Conservation (phyloP, 2,113 vertebrate species). For the Echinops telfairi region DNA sequence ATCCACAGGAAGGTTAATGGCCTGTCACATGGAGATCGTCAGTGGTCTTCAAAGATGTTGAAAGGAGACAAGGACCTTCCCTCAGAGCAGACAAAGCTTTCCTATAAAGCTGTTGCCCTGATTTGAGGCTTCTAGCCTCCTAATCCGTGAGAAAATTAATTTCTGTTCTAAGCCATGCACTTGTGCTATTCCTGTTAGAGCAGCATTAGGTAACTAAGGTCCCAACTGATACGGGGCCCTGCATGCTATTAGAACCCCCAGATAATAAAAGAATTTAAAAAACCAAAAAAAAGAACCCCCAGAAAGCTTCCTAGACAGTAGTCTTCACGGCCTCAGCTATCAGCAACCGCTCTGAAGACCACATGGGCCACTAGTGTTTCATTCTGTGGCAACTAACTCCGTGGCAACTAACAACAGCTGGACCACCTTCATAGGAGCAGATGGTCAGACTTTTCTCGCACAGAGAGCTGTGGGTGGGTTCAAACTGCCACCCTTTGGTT, state of each 20-base stretch:
- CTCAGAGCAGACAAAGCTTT: not conserved
- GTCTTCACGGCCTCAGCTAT: not conserved
- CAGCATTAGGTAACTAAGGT: not conserved
- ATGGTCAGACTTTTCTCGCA: not conserved
- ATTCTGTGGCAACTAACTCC: not conserved
- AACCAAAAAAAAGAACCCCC: no score
- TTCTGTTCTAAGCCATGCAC: not conserved
- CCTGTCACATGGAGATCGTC: not conserved
- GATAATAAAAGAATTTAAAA: no score
- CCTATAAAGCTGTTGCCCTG: not conserved
- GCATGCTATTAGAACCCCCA: not conserved
- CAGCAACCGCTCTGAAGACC: no score
- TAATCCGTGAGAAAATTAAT: not conserved
- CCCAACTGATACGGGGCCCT: not conserved
- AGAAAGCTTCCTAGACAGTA: not conserved
- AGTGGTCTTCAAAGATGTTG: not conserved
- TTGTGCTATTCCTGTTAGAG: not conserved
- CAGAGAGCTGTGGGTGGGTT: not conserved
- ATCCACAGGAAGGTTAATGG: not conserved
- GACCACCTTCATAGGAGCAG: not conserved
- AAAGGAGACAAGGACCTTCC: not conserved
- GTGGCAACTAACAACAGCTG: not conserved
- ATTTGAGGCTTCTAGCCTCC: not conserved
- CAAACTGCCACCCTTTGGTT: not conserved
- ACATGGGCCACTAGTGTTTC: not conserved